Percentiles rank a stretch among this genome's conserved stretches.
Evolutionary conservation across 2,113 vertebrate genomes (phyloP).

Genomic region (Eonycteris spelaea): DNA sequence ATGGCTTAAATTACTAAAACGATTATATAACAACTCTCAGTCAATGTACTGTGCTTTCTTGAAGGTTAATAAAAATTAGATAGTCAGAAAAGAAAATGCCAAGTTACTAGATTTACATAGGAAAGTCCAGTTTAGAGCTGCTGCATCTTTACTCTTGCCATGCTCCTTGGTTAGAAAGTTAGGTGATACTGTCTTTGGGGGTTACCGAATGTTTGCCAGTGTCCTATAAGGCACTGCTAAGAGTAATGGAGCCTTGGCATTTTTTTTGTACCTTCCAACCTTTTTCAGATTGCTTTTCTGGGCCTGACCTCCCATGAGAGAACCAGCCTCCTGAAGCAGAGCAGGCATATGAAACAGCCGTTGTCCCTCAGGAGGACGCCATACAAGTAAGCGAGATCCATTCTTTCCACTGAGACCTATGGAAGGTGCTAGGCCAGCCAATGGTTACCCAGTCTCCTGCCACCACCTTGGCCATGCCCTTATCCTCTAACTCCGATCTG

Average conservation of each 20-base stretch:
- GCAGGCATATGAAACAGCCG: slow-evolving; percentile 84
- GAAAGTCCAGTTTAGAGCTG: neutral
- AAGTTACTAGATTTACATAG: neutral
- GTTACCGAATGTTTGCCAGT: neutral
- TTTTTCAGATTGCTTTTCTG: slow-evolving; percentile 88
- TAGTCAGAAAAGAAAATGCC: neutral
- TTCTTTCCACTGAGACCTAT: neutral
- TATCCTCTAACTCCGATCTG: neutral
- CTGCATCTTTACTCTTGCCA: neutral
- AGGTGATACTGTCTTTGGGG: neutral
- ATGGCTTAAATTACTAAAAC: neutral
- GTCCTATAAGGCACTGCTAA: neutral
- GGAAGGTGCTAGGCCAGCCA: neutral
- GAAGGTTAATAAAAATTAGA: slow-evolving; percentile 31
- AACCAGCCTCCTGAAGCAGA: slow-evolving; percentile 84
- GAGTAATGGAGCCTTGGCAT: neutral
- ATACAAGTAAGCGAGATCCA: slow-evolving; percentile 89
- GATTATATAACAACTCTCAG: neutral
- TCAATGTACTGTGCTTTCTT: slow-evolving; percentile 12
- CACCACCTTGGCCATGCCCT: neutral
- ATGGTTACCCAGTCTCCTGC: neutral
- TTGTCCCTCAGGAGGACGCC: slow-evolving; percentile 91
- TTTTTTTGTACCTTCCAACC: neutral
- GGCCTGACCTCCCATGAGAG: slow-evolving; percentile 94
- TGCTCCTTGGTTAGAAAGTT: neutral